phyloP scores from a whole-genome alignment of 2,888 invertebrate genomes.

The Ichneumoninae sp. region DNA sequence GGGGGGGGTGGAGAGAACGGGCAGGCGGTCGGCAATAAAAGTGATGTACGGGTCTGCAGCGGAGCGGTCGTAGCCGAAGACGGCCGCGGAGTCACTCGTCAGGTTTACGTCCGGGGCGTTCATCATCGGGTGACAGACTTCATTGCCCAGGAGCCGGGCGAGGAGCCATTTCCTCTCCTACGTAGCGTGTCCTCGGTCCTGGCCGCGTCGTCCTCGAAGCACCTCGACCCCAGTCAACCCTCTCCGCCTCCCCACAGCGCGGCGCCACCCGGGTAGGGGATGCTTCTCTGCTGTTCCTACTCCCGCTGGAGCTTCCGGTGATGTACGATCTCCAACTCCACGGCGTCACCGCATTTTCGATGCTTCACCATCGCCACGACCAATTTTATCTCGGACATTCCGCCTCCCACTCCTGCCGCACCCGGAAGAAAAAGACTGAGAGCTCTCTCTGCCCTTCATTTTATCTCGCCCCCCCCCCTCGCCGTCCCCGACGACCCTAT shows the following conservation, averaged over 20 bases:
- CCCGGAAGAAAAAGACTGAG: conserved; percentile 39
- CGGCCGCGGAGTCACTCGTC: conserved; percentile 79
- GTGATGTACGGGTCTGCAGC: conserved; percentile 79
- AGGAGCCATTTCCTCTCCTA: conserved; percentile 75
- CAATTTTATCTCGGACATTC: conserved; percentile 74
- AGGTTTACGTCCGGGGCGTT: conserved; percentile 80
- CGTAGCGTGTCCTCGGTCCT: conserved; percentile 66
- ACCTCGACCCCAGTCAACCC: conserved; percentile 66
- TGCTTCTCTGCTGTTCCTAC: conserved; percentile 53
- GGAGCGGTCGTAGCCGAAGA: conserved; percentile 74
- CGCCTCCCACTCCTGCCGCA: not conserved
- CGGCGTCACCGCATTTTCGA: conserved; percentile 78
- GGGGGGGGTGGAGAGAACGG: conserved; percentile 4
- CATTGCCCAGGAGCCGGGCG: conserved; percentile 75
- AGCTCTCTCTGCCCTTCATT: conserved; percentile 8
- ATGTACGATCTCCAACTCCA: conserved; percentile 76
- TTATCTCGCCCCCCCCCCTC: not conserved
- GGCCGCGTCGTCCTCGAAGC: conserved; percentile 68
- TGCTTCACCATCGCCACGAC: conserved; percentile 72
- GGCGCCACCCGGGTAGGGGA: conserved; percentile 49
- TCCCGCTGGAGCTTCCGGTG: conserved; percentile 71
- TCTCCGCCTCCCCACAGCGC: conserved; percentile 33
- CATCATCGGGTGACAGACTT: conserved; percentile 81
- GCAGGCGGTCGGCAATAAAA: conserved; percentile 75
- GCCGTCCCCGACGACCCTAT: not conserved